Base-by-base conservation (phyloP, 64 coral and sea anemone species). In the Pachyseris speciosa region DNA sequence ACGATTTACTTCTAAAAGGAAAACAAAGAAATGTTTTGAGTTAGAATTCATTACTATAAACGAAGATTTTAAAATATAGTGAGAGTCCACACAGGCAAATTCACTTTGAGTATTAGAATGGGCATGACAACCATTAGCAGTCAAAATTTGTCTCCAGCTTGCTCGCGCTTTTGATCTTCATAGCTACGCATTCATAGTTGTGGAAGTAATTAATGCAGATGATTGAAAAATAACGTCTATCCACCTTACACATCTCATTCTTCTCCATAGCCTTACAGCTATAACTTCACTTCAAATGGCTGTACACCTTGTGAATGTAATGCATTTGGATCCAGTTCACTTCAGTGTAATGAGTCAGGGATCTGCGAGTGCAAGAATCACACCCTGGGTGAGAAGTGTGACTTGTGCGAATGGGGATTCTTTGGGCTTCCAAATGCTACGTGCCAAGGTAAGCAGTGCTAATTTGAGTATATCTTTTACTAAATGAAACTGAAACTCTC, bases 311-410 rank as follows among this genome's bases (percentile, higher is more conserved):
- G 97, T 37, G 25, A 37, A 1, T 99, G 97, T 41, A 99, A 98
- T 71, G 38, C 28, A 13, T 93, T 90, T 93, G 97, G 97, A 13
- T 99, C 97, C 5, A 75, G 9, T 64, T 68, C 72, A 9, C 90
- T 93, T 28, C 97, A 99, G 81, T 99, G 97, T 80, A 95, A 99
- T 28, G 90, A 93, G 16, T 94, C 89, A 17, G 97, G 93, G 34
- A 78, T 87, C 27, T 99, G 97, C 75, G 66, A 87, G 31, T 99
- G 97, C 34, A 93, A 95, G 31, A 92, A 89, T 15, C 79, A 95
- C 71, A 92, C 90, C 7, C 69, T 76, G 28, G 94, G 93, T 36
- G 75, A 51, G 1, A 99, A 95, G 43, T 99, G 97, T 57, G 90
- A 95, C n/a, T 52, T 66, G 30, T 99, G 97, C 42, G 39, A 93